These are phyloP conservation scores for Drosophila pseudotakahashii DNA, from an alignment of 2,888 invertebrate species.

Conservation along the genomic window DNA sequence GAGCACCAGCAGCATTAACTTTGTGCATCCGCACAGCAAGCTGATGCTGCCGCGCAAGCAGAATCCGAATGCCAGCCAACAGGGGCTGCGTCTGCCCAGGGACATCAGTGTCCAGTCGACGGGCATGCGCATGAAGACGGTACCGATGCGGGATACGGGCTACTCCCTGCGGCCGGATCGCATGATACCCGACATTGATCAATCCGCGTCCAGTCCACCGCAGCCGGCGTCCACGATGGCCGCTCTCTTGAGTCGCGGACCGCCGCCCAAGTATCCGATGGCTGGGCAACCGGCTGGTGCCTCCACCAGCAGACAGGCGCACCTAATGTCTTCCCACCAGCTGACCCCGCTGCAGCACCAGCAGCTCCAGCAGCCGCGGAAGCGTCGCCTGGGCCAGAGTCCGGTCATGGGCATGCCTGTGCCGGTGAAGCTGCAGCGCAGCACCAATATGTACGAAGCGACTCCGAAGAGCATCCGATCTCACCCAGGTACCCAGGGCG, in stretches of 20 bases:
- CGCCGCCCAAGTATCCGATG: conserved; percentile 37
- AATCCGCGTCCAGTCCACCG: conserved; percentile 71
- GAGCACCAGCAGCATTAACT: conserved; percentile 63
- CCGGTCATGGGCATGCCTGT: conserved; percentile 36
- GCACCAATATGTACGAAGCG: conserved; percentile 23
- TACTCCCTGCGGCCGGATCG: conserved; percentile 77
- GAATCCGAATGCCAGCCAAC: conserved; percentile 10
- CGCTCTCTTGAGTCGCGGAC: conserved; percentile 14
- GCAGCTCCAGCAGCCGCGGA: conserved; percentile 48
- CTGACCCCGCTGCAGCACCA: conserved; percentile 34
- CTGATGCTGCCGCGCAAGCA: conserved; percentile 69
- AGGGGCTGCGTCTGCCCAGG: conserved; percentile 54
- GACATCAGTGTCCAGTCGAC: conserved; percentile 67
- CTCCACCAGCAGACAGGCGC: conserved; percentile 65
- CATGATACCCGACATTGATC: conserved; percentile 74
- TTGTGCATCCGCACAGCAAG: conserved; percentile 67
- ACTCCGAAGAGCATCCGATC: conserved; percentile 11
- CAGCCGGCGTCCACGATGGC: conserved; percentile 52
- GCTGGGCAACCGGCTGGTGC: conserved; percentile 25
- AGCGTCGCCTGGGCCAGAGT: conserved; percentile 48
- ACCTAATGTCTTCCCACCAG: conserved; percentile 37
- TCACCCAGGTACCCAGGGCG: not conserved
- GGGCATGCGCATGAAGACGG: conserved; percentile 65
- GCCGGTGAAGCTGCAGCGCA: conserved; percentile 70
- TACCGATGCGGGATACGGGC: conserved; percentile 72